Percentiles rank a stretch among this genome's conserved stretches.
These are phyloP conservation scores for Pterocles gutturalis DNA, from an alignment of 2,113 vertebrate species.

Conservation along the genomic window DNA sequence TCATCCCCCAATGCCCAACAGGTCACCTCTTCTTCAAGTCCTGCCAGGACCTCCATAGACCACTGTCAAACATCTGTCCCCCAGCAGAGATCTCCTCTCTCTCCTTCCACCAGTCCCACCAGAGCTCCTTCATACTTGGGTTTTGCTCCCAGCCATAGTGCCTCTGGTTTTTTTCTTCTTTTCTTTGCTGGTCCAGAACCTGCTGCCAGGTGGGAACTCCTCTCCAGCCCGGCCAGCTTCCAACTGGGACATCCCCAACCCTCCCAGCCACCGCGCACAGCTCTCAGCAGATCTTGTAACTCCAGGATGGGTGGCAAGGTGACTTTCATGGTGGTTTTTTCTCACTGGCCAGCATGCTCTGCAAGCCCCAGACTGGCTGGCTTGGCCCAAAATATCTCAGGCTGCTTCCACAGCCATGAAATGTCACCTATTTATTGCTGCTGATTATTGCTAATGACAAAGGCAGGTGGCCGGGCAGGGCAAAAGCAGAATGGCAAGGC, in stretches of 20 bases:
- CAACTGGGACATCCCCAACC: neutral
- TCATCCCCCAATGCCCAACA: neutral
- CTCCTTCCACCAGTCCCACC: neutral
- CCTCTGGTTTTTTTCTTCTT: neutral
- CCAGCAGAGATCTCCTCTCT: neutral
- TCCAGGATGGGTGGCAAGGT: neutral
- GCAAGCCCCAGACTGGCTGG: neutral
- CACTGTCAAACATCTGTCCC: rapidly evolving
- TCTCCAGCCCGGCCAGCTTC: neutral
- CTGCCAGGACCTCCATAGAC: neutral
- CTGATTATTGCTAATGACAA: constrained; percentile 46
- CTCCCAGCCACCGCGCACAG: neutral
- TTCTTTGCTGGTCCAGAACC: neutral
- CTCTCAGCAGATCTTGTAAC: neutral
- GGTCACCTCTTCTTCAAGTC: neutral
- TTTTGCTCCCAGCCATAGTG: neutral
- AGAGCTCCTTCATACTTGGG: neutral
- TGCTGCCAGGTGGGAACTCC: neutral
- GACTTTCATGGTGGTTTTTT: neutral
- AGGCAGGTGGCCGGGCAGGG: constrained; percentile 17
- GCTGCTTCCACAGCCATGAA: constrained; percentile 33
- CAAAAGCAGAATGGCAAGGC: neutral
- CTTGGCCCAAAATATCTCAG: constrained; percentile 37
- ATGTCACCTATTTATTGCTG: constrained; percentile 50
- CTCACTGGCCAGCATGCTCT: neutral